These are phyloP conservation scores for Hipparchia semele DNA, from an alignment of 2,888 invertebrate species.

Conservation along the genomic window DNA sequence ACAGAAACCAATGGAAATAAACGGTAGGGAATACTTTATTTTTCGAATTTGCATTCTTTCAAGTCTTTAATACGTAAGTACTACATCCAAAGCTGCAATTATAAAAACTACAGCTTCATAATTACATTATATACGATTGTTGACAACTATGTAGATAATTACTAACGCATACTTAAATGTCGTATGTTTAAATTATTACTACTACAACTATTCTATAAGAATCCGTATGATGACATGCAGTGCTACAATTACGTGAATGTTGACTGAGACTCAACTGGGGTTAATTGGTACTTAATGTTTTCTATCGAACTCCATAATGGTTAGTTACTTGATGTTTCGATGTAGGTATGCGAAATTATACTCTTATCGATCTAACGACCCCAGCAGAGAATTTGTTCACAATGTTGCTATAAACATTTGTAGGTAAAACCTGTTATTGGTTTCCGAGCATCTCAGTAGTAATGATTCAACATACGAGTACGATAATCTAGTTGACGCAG, in stretches of 20 bases:
- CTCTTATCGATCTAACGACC: background rate
- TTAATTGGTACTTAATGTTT: conserved; percentile 38
- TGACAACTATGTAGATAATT: too few species aligned
- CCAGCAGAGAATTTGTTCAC: background rate
- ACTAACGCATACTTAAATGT: too few species aligned
- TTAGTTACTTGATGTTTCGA: background rate
- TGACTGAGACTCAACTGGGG: conserved; percentile 36
- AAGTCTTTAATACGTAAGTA: background rate
- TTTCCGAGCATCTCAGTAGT: conserved; percentile 19
- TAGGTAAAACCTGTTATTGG: conserved; percentile 26
- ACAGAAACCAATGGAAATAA: conserved; percentile 58
- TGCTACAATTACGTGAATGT: conserved; percentile 16
- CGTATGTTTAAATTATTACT: background rate
- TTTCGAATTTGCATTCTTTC: background rate
- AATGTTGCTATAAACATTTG: background rate
- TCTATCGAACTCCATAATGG: conserved; percentile 11
- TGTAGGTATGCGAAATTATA: background rate
- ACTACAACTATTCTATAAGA: background rate
- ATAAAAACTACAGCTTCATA: too few species aligned
- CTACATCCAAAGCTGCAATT: too few species aligned
- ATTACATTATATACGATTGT: too few species aligned
- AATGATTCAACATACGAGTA: conserved; percentile 19
- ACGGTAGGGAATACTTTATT: conserved; percentile 48
- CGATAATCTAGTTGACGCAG: background rate
- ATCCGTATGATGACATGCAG: conserved; percentile 5